A percentile compares a stretch with the other conserved stretches of the same genome.
These are phyloP conservation scores for Agapetus fuscipes DNA, from an alignment of 2,888 invertebrate genomes.

Conservation along the genomic window DNA sequence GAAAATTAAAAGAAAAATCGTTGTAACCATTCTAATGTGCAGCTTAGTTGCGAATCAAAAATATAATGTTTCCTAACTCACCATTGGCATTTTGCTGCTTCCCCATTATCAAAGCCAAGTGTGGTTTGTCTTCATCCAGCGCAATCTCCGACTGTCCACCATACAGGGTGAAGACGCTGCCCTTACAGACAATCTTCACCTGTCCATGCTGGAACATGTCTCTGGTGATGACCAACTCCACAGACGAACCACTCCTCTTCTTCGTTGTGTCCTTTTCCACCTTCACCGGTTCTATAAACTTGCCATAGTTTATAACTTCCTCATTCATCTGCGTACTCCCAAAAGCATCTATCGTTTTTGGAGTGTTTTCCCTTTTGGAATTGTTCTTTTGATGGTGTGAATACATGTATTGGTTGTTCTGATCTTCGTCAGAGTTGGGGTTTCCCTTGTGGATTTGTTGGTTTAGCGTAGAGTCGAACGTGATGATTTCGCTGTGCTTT, in stretches of 20 bases:
- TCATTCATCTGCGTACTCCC: background rate
- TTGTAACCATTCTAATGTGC: too few relatives aligned
- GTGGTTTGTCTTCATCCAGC: constrained; percentile 13
- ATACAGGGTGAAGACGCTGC: constrained; percentile 9
- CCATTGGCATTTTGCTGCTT: constrained; percentile 5
- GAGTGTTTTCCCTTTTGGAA: too few relatives aligned
- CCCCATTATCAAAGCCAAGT: constrained; percentile 9
- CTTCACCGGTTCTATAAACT: background rate
- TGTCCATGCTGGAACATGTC: constrained; percentile 7
- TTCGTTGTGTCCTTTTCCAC: constrained; percentile 3
- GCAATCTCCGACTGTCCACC: constrained; percentile 6
- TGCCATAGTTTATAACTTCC: background rate
- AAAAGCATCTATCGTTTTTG: too few relatives aligned
- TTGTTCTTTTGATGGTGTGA: too few relatives aligned
- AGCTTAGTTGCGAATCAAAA: background rate
- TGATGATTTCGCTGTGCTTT: too few relatives aligned
- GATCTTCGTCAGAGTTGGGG: too few relatives aligned
- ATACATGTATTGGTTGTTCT: too few relatives aligned
- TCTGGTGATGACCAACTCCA: constrained; percentile 8
- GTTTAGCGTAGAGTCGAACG: too few relatives aligned
- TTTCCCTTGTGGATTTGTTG: too few relatives aligned
- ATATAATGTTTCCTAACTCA: background rate
- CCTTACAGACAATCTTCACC: constrained; percentile 9
- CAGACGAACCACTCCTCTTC: constrained; percentile 5
- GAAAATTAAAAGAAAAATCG: too few relatives aligned